These are phyloP conservation scores for Craterocephalus amniculus DNA, from an alignment of 2,797 vertebrate genomes.

Conservation along the genomic window DNA sequence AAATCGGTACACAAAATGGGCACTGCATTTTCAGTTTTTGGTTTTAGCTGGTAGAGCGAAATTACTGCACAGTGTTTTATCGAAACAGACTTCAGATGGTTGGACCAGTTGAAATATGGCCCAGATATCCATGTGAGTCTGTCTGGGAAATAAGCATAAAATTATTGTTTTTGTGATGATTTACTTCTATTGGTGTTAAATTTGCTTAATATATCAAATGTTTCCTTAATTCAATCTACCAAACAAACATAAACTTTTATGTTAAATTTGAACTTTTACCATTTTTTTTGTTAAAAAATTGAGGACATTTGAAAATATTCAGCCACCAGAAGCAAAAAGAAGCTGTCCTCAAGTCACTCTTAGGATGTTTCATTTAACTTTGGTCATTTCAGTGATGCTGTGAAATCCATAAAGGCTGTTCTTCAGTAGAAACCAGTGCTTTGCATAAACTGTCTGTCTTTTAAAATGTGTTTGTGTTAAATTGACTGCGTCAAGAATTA, in stretches of 20 bases:
- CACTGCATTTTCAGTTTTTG: no score
- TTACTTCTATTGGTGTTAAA: no score
- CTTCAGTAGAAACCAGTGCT: neutral
- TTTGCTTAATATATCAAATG: no score
- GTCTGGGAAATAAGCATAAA: neutral
- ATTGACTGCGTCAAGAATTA: constrained; percentile 28
- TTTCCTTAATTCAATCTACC: neutral
- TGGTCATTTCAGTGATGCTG: constrained; percentile 6
- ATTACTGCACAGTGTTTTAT: neutral
- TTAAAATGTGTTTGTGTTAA: constrained; percentile 30
- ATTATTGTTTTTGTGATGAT: neutral
- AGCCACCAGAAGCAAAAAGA: neutral
- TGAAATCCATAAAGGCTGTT: constrained; percentile 5
- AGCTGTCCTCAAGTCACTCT: neutral
- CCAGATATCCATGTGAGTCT: no score
- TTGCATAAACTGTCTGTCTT: constrained; percentile 28
- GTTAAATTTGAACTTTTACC: neutral
- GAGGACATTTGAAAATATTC: neutral
- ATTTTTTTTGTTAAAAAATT: neutral
- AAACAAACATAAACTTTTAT: no score
- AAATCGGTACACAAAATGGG: no score
- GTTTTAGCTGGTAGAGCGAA: no score
- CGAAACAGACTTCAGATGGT: neutral
- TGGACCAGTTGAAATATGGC: neutral
- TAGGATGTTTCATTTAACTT: neutral